phyloP scores from a whole-genome alignment of 2,797 vertebrate species.

The Chromobotia macracanthus region DNA sequence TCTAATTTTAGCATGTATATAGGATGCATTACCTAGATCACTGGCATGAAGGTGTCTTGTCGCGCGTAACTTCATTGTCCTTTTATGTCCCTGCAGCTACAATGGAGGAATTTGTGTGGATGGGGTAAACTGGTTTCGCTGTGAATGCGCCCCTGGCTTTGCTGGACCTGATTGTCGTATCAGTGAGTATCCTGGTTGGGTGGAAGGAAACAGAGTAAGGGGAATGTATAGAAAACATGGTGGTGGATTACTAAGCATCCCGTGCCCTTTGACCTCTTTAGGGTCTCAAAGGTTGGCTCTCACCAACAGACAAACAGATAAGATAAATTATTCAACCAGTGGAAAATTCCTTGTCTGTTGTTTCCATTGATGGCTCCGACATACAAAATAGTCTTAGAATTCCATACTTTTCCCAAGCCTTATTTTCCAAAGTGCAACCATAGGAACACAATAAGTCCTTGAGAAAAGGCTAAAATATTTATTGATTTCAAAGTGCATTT shows the following conservation, averaged over 20 bases:
- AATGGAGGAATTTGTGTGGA: constrained; percentile 96
- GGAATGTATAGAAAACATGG: constrained; percentile 21
- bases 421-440: constrained; percentile 17
- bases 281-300: constrained; percentile 71
- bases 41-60: background rate
- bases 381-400: constrained; percentile 43
- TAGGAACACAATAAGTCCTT: background rate
- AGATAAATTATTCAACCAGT: constrained; percentile 78
- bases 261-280: constrained; percentile 55
- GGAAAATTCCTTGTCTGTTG: constrained; percentile 67
- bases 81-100: constrained; percentile 77
- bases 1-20: constrained; percentile 20
- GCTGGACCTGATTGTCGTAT: constrained; percentile 97
- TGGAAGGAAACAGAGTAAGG: constrained; percentile 12
- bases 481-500: constrained; percentile 18
- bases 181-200: constrained; percentile 82
- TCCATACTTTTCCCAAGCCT: constrained; percentile 45
- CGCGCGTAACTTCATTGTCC: background rate
- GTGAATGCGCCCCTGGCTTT: constrained; percentile 93
- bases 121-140: constrained; percentile 97
- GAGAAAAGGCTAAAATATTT: constrained; percentile 12
- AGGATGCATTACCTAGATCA: constrained; percentile 13
- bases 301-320: constrained; percentile 68
- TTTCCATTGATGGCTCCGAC: constrained; percentile 44
- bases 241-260: constrained; percentile 59